Evolutionary conservation across 2,113 vertebrate genomes (phyloP).

Genomic region (Thryonomys swinderianus): DNA sequence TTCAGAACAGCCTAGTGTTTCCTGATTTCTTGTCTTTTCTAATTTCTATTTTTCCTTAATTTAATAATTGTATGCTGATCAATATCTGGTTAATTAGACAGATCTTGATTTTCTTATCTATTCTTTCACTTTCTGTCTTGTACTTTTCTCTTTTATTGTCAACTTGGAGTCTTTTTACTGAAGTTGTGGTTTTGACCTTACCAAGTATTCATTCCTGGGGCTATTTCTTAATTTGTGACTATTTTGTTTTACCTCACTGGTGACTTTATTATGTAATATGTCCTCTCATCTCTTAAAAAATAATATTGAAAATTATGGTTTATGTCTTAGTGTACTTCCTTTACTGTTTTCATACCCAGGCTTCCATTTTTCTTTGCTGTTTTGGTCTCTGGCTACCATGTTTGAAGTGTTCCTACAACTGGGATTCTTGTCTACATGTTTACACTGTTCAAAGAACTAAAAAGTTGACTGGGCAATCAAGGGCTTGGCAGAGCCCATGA

Average conservation of each 20-base stretch:
- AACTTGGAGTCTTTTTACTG: neutral
- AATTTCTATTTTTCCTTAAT: neutral
- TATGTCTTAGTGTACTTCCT: neutral
- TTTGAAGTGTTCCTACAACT: neutral
- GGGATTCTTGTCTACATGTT: neutral
- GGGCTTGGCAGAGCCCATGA: neutral
- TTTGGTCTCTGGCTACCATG: neutral
- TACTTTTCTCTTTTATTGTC: neutral
- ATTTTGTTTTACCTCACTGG: neutral
- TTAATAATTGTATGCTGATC: neutral
- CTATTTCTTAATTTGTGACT: neutral
- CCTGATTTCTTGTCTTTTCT: neutral
- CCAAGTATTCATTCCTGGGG: neutral
- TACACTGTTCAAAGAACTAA: neutral
- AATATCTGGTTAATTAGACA: neutral
- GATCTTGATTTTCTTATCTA: neutral
- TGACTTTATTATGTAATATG: neutral
- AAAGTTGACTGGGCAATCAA: neutral
- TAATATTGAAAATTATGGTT: neutral
- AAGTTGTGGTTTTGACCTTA: neutral
- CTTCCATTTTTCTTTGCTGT: neutral
- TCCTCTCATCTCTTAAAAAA: constrained; percentile 36
- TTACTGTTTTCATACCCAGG: neutral
- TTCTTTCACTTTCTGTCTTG: neutral
- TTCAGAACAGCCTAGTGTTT: neutral